Evolutionary conservation across 1,140 invertebrate species (phyloP).

Genomic region (Cotesia vestalis): DNA sequence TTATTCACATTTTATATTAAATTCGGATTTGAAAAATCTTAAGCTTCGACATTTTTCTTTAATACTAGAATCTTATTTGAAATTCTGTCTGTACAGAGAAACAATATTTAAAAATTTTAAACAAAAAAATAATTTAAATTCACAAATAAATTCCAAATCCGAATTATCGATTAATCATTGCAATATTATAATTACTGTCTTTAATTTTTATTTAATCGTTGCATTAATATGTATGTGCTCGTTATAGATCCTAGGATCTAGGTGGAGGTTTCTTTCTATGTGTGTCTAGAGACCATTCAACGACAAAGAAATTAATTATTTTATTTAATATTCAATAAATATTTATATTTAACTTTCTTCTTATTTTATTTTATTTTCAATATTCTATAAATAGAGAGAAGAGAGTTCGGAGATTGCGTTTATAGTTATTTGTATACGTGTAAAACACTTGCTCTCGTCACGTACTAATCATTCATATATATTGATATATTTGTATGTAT

Average conservation of each 20-base stretch:
- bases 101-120: too few species aligned
- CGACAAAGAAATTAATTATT: neutral
- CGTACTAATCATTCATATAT: neutral
- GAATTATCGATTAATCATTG: neutral
- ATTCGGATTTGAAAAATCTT: constrained; percentile 1
- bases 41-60: too few species aligned
- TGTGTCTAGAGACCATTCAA: neutral
- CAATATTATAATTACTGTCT: neutral
- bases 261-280: constrained; percentile 40
- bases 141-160: too few species aligned
- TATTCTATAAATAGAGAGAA: constrained; percentile 8
- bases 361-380: neutral
- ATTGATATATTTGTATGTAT: too few species aligned
- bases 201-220: constrained; percentile 15
- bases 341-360: too few species aligned
- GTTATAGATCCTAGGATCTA: constrained; percentile 51
- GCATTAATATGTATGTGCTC: constrained; percentile 48
- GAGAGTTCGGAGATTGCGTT: constrained; percentile 8
- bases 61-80: too few species aligned
- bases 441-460: neutral
- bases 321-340: neutral
- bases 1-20: neutral
- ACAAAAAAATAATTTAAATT: too few species aligned
- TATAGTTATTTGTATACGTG: constrained; percentile 10
- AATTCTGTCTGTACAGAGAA: too few species aligned